Conservation (phyloP, 2,113 vertebrate genomes). For the Ceyx margarethae region DNA sequence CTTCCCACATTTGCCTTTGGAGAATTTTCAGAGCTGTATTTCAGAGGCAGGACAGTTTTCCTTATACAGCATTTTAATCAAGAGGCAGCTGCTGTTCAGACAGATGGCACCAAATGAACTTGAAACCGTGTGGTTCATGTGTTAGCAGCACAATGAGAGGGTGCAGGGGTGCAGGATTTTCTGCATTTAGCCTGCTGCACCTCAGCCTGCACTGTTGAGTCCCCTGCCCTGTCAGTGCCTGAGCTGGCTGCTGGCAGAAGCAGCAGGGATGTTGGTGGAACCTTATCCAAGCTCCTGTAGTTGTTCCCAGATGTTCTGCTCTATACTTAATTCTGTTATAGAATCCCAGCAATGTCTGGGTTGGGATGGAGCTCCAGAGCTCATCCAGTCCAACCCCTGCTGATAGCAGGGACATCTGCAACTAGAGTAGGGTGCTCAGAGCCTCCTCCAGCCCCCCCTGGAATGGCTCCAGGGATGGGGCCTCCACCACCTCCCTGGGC, state of each 20-base stretch:
- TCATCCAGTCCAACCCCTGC: no score
- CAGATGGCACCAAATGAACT: background rate
- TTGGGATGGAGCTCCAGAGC: no score
- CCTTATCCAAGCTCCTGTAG: background rate
- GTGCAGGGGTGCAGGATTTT: background rate
- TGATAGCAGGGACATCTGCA: no score
- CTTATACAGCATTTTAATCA: background rate
- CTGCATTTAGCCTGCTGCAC: background rate
- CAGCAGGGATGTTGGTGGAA: background rate
- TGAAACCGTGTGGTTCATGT: background rate
- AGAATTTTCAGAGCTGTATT: background rate
- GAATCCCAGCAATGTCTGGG: no score
- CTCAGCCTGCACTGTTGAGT: background rate
- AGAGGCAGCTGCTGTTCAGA: background rate
- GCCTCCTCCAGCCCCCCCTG: no score
- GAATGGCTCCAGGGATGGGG: no score
- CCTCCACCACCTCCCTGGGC: no score
- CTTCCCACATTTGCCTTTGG: background rate
- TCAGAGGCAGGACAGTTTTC: background rate
- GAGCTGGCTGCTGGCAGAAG: background rate
- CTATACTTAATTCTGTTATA: background rate
- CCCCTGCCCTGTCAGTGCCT: background rate
- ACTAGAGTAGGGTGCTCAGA: no score
- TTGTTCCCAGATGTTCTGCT: background rate
- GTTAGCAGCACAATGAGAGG: background rate